A percentile compares a stretch with the other conserved stretches of the same genome.
phyloP scores from a whole-genome alignment of 1,140 invertebrate genomes.

The Drosophila novamexicana region DNA sequence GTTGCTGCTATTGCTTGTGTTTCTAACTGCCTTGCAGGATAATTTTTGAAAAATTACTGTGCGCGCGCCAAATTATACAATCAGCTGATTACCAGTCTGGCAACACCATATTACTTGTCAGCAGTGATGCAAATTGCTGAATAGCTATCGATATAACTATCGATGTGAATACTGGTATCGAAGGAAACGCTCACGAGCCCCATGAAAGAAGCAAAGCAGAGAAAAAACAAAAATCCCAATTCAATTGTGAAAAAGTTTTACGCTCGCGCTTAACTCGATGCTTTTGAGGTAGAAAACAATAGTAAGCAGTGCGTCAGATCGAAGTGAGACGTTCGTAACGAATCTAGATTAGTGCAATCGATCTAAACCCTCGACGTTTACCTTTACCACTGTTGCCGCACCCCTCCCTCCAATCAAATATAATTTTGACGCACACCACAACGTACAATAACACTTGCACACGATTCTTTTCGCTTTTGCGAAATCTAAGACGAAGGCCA shows the following conservation, averaged over 20 bases:
- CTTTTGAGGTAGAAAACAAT: slow-evolving; percentile 15
- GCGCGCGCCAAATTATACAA: slow-evolving; percentile 28
- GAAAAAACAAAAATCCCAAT: slow-evolving; percentile 58
- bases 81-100: slow-evolving; percentile 24
- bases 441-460: slow-evolving; percentile 47
- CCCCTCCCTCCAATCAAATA: slow-evolving; percentile 48
- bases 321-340: background rate
- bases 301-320: slow-evolving; percentile 14
- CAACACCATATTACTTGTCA: slow-evolving; percentile 2
- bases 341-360: slow-evolving; percentile 29
- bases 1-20: slow-evolving; percentile 1
- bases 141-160: slow-evolving; percentile 12
- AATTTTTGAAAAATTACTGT: slow-evolving; percentile 10
- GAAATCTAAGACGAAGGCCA: slow-evolving; percentile 77
- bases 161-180: slow-evolving; percentile 13
- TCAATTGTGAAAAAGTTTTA: slow-evolving; percentile 68
- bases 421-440: slow-evolving; percentile 36
- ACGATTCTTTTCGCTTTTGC: slow-evolving; percentile 64
- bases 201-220: slow-evolving; percentile 56
- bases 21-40: background rate
- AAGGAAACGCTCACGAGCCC: slow-evolving; percentile 18
- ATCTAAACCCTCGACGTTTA: slow-evolving; percentile 26
- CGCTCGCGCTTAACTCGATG: slow-evolving; percentile 48
- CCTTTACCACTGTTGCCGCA: slow-evolving; percentile 41
- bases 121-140: slow-evolving; percentile 11